A percentile compares a stretch with the other conserved stretches of the same genome.
These are phyloP conservation scores for Hirtodrosophila trivittata DNA, from an alignment of 2,888 invertebrate genomes.

Conservation along the genomic window DNA sequence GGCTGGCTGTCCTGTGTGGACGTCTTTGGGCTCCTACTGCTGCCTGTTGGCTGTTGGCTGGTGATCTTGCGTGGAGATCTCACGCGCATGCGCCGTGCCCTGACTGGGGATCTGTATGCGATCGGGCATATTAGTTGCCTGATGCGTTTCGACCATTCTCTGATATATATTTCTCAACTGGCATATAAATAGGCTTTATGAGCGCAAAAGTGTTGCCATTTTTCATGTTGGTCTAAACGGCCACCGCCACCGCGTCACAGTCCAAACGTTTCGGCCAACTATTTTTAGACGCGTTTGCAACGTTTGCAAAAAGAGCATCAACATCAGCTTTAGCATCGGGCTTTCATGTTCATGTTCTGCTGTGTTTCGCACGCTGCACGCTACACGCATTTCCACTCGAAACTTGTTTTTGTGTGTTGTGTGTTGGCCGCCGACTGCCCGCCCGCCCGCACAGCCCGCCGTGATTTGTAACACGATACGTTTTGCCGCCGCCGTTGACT, in stretches of 20 bases:
- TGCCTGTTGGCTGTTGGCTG: constrained; percentile 29
- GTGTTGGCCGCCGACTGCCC: constrained; percentile 23
- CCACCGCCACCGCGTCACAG: constrained; percentile 9
- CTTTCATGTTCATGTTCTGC: constrained; percentile 71
- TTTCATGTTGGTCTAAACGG: constrained; percentile 65
- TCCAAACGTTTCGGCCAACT: constrained; percentile 32
- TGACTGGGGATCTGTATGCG: constrained; percentile 36
- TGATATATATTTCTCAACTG: constrained; percentile 27
- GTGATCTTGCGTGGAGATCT: constrained; percentile 79
- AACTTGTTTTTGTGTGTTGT: constrained; percentile 65
- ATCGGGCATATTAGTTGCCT: constrained; percentile 62
- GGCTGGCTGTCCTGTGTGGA: constrained; percentile 27
- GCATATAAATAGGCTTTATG: constrained; percentile 75
- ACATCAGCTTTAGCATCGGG: constrained; percentile 22
- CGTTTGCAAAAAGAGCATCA: constrained; percentile 54
- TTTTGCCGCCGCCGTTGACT: constrained; percentile 69
- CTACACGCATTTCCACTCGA: constrained; percentile 79
- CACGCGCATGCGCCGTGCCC: constrained; percentile 79
- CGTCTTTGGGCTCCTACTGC: constrained; percentile 33
- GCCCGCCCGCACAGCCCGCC: constrained; percentile 52
- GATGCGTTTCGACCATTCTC: constrained; percentile 27
- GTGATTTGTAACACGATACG: constrained; percentile 79
- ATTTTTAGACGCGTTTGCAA: constrained; percentile 60
- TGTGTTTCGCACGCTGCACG: constrained; percentile 78
- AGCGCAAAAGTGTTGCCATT: constrained; percentile 79